These are phyloP conservation scores for Stomatorhinus walkeri DNA, from an alignment of 2,797 vertebrate genomes.

Conservation along the genomic window DNA sequence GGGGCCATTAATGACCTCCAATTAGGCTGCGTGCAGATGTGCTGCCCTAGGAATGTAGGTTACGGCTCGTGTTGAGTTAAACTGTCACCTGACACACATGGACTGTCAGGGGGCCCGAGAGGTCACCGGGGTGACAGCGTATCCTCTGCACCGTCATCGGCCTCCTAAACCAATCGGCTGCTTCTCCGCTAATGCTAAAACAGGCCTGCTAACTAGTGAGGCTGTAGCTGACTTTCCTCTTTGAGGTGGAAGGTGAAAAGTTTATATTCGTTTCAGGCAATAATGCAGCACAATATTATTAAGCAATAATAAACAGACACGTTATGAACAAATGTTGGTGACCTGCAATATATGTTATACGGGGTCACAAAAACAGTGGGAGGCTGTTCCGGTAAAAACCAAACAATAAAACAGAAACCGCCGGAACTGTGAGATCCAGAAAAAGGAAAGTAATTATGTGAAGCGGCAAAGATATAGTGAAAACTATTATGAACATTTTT, in stretches of 20 bases:
- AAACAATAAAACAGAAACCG: background rate
- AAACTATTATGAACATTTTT: background rate
- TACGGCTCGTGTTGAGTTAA: background rate
- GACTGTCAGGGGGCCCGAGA: background rate
- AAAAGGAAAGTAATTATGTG: background rate
- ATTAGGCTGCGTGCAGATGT: background rate
- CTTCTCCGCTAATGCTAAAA: background rate
- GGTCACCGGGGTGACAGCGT: background rate
- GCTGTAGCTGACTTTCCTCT: background rate
- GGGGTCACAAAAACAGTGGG: background rate
- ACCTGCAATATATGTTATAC: background rate
- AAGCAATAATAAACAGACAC: background rate
- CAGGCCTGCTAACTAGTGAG: background rate
- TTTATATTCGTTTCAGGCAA: background rate
- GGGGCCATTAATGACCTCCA: background rate
- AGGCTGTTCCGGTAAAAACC: background rate
- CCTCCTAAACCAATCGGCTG: background rate
- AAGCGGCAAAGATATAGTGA: background rate
- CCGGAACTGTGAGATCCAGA: background rate
- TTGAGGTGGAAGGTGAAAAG: background rate
- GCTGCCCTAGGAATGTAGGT: background rate
- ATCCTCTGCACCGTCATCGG: background rate
- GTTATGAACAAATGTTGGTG: background rate
- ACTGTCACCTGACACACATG: background rate
- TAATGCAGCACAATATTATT: background rate